Evolutionary conservation across 2,797 vertebrate genomes (phyloP).

Genomic region (Apodemus agrarius): DNA sequence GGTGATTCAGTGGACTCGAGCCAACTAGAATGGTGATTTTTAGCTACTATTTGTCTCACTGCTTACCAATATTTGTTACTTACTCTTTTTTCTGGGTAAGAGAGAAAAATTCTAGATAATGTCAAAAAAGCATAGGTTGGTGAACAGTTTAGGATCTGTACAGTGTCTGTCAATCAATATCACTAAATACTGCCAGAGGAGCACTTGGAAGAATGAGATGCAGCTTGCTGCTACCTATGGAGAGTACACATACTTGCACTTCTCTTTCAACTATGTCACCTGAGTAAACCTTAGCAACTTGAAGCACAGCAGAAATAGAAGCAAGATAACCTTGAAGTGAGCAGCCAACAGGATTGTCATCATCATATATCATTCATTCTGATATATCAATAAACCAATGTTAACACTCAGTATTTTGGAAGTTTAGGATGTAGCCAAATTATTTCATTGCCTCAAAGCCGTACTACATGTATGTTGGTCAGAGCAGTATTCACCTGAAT

Average conservation of each 20-base stretch:
- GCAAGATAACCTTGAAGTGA: neutral
- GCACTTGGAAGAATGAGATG: neutral
- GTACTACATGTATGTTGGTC: neutral
- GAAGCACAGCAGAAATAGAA: neutral
- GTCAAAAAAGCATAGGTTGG: neutral
- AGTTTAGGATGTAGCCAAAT: neutral
- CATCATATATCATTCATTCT: too few relatives aligned
- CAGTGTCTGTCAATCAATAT: neutral
- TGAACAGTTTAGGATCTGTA: neutral
- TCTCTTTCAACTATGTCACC: neutral
- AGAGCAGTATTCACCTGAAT: neutral
- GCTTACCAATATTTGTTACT: neutral
- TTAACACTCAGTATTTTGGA: neutral
- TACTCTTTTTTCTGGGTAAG: conserved; percentile 1
- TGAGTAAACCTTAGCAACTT: neutral
- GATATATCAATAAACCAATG: neutral
- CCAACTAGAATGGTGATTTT: neutral
- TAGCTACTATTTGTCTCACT: neutral
- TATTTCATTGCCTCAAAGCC: neutral
- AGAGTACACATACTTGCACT: neutral
- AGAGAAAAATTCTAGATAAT: neutral
- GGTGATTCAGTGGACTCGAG: conserved; percentile 2
- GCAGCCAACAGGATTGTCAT: neutral
- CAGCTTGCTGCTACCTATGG: neutral
- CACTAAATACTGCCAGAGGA: neutral